A percentile compares a stretch with the other conserved stretches of the same genome.
phyloP scores from a whole-genome alignment of 2,888 invertebrate genomes.

The Agonopterix subpropinquella region DNA sequence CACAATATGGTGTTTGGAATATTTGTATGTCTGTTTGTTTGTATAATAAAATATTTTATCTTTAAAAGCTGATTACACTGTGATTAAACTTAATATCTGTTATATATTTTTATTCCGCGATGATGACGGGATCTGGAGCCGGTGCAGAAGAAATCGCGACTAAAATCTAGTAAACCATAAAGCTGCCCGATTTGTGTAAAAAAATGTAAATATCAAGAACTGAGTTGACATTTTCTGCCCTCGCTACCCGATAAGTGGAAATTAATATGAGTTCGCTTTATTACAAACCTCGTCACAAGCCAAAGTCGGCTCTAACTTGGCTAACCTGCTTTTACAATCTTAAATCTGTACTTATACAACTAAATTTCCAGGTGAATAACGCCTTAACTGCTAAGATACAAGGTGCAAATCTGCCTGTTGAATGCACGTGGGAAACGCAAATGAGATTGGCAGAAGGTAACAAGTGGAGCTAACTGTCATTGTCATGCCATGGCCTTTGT shows the following conservation, averaged over 20 bases:
- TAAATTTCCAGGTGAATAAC: neutral
- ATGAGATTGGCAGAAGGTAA: conserved; percentile 26
- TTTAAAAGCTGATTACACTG: too few species aligned
- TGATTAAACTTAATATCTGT: too few species aligned
- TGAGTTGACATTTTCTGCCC: too few species aligned
- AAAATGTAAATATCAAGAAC: too few species aligned
- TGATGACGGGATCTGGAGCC: too few species aligned
- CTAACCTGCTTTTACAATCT: conserved; percentile 29
- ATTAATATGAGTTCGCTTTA: conserved; percentile 39
- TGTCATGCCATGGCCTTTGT: conserved; percentile 47
- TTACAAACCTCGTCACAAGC: conserved; percentile 39
- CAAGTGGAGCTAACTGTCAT: conserved; percentile 53
- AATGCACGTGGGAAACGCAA: conserved; percentile 13
- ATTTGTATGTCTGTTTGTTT: too few species aligned
- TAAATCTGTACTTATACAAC: conserved; percentile 8
- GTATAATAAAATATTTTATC: too few species aligned
- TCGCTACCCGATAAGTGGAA: conserved; percentile 25
- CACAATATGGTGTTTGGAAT: too few species aligned
- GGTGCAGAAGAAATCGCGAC: too few species aligned
- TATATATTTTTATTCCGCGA: too few species aligned
- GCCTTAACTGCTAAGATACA: conserved; percentile 10
- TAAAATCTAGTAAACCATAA: too few species aligned
- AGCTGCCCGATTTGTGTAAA: too few species aligned
- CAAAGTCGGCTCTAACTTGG: conserved; percentile 46
- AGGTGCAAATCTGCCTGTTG: conserved; percentile 12